Percentiles rank a stretch among this genome's conserved stretches.
Evolutionary conservation across 1,140 invertebrate species (phyloP).

Genomic region (Bombus sibiricus): DNA sequence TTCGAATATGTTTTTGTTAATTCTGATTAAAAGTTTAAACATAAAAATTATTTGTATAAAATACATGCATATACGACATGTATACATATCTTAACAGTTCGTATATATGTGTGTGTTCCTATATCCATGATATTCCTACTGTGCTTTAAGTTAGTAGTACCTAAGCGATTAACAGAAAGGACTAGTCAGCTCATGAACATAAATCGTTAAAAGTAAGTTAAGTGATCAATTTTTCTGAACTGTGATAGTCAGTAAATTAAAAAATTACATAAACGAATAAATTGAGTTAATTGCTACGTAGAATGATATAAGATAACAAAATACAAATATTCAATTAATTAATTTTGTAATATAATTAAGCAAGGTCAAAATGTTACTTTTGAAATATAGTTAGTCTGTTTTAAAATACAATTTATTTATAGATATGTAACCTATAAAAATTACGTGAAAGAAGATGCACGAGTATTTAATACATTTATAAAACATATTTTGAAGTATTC

Average conservation of each 20-base stretch:
- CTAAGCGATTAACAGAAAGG: background rate
- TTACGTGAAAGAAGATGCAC: background rate
- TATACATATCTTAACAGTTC: too few relatives aligned
- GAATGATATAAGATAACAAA: background rate
- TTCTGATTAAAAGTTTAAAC: too few relatives aligned
- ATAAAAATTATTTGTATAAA: too few relatives aligned
- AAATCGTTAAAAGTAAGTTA: slow-evolving; percentile 32
- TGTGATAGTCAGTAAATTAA: background rate
- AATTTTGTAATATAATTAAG: background rate
- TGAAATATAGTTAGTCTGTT: background rate
- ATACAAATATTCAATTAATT: background rate
- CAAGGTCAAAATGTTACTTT: slow-evolving; percentile 21
- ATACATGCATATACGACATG: background rate
- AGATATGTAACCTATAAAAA: slow-evolving; percentile 7
- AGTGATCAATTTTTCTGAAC: background rate
- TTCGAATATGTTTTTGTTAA: too few relatives aligned
- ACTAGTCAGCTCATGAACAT: background rate
- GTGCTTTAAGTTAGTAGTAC: background rate
- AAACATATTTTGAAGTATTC: background rate
- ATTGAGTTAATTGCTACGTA: background rate
- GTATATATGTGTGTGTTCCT: too few relatives aligned
- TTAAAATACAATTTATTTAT: slow-evolving; percentile 11
- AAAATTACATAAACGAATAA: background rate
- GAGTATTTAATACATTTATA: too few relatives aligned
- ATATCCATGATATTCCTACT: too few relatives aligned